Conservation (phyloP, 2,113 vertebrate genomes). For the Probosciger aterrimus region DNA sequence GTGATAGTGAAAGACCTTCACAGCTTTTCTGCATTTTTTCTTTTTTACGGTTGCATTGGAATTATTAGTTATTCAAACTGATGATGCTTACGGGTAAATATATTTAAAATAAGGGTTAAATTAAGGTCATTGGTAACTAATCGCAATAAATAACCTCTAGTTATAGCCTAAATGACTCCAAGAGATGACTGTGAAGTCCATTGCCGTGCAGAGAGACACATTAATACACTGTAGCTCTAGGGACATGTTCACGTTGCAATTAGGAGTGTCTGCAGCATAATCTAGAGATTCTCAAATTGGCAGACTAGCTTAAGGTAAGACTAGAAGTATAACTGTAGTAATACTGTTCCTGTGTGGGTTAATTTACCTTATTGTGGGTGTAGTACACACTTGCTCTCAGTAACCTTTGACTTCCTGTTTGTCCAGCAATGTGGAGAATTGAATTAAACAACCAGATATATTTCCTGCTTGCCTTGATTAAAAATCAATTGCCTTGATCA, state of each 20-base stretch:
- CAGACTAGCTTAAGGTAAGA: not conserved
- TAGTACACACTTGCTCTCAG: not conserved
- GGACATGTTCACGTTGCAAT: not conserved
- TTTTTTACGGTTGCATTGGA: not conserved
- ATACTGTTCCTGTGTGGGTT: not conserved
- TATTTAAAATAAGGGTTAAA: conserved; percentile 6
- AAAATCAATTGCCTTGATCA: not conserved
- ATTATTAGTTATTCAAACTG: not conserved
- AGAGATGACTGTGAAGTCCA: not conserved
- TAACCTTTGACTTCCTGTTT: not conserved
- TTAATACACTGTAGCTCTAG: not conserved
- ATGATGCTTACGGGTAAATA: conserved; percentile 5
- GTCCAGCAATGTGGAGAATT: not conserved
- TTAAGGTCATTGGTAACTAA: not conserved
- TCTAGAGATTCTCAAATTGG: not conserved
- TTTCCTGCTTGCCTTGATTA: not conserved
- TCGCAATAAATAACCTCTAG: conserved; percentile 4
- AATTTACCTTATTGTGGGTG: not conserved
- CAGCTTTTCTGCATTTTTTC: not conserved
- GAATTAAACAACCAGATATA: not conserved
- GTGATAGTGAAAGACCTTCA: not conserved
- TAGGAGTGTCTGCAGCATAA: not conserved
- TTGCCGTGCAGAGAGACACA: not conserved
- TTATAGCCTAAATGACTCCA: not conserved
- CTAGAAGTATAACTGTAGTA: not conserved